Conservation (phyloP, 2,888 invertebrate genomes). For the Sycophila texana region DNA sequence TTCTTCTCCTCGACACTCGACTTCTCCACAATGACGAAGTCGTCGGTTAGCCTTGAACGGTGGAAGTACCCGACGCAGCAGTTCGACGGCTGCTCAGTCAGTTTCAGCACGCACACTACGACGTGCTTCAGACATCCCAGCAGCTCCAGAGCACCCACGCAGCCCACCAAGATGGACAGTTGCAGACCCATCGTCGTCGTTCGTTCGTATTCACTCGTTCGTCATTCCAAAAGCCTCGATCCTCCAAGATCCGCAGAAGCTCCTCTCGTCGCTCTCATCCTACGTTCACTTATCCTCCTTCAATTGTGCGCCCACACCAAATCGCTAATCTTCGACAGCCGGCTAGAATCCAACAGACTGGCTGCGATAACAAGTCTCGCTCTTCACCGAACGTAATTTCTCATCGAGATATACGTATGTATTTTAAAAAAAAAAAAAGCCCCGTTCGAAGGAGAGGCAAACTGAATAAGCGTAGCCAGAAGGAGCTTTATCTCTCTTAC, state of each 20-base stretch:
- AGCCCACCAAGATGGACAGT: slow-evolving; percentile 85
- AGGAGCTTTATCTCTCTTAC: background rate
- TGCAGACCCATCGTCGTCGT: slow-evolving; percentile 82
- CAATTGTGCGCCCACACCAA: no score
- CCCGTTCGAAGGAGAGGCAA: background rate
- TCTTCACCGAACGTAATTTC: no score
- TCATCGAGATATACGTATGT: no score
- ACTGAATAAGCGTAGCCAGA: no score
- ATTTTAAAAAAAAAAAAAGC: background rate
- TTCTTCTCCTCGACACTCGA: slow-evolving; percentile 2
- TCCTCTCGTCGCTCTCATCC: no score
- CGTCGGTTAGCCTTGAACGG: slow-evolving; percentile 11
- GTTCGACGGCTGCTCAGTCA: slow-evolving; percentile 64
- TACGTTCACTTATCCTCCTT: no score
- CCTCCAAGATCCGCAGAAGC: no score
- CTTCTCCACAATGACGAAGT: slow-evolving; percentile 23
- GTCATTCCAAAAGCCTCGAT: no score
- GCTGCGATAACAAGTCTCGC: no score
- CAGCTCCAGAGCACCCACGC: slow-evolving; percentile 85
- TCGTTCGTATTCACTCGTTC: background rate
- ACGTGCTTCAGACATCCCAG: slow-evolving; percentile 77
- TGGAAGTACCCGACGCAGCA: slow-evolving; percentile 63
- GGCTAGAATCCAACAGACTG: no score
- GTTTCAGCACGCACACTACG: slow-evolving; percentile 62
- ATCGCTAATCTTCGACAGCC: no score